A percentile compares a stretch with the other conserved stretches of the same genome.
phyloP scores from a whole-genome alignment of 2,113 vertebrate species.

The Euleptes europaea region DNA sequence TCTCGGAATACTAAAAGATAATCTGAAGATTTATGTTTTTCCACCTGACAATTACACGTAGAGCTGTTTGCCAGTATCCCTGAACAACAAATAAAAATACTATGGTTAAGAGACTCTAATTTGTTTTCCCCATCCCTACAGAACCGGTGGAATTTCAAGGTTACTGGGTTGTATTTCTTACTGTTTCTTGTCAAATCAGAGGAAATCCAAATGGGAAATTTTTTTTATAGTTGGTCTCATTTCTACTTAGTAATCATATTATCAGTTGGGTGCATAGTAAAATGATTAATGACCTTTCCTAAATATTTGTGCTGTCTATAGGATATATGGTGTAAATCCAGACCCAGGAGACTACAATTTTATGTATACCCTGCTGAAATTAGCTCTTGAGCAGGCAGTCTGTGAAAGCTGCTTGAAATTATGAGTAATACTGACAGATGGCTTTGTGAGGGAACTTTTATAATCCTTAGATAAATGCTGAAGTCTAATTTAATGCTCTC shows the following conservation, averaged over 20 bases:
- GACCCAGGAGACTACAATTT: background rate
- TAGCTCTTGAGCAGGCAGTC: conserved; percentile 1
- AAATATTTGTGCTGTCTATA: background rate
- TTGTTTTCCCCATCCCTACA: too few relatives aligned
- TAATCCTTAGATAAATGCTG: conserved; percentile 25
- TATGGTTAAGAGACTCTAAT: too few relatives aligned
- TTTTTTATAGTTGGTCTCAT: background rate
- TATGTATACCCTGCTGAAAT: conserved; percentile 2
- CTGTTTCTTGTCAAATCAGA: background rate
- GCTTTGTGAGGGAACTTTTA: background rate
- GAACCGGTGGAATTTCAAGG: background rate
- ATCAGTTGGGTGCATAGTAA: background rate
- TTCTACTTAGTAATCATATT: background rate
- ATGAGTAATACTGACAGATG: conserved; percentile 18
- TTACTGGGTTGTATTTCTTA: conserved; percentile 7
- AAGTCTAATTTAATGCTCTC: background rate
- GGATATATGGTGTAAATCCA: background rate
- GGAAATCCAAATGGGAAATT: background rate
- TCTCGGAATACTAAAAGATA: too few relatives aligned
- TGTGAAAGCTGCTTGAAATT: conserved; percentile 32
- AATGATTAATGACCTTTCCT: conserved; percentile 28
- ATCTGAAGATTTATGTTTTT: too few relatives aligned
- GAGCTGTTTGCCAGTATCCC: too few relatives aligned
- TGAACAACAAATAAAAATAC: too few relatives aligned
- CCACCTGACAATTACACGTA: too few relatives aligned